Percentiles rank a stretch among this genome's conserved stretches.
Conservation (phyloP, 2,113 vertebrate species). For the Empidonax alnorum region DNA sequence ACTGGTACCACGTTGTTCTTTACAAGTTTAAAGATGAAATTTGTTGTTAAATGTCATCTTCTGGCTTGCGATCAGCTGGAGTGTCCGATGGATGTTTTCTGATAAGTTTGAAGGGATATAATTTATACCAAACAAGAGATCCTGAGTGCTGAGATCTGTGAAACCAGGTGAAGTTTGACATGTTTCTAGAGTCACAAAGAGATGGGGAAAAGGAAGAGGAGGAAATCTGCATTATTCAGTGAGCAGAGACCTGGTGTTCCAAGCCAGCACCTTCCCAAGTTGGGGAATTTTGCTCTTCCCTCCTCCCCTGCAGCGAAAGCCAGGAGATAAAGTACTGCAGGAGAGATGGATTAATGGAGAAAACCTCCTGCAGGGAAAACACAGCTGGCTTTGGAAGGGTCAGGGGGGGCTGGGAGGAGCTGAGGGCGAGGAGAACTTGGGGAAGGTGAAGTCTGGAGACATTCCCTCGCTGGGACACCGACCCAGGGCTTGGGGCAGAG, state of each 20-base stretch:
- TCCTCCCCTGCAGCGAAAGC: neutral
- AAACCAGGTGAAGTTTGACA: neutral
- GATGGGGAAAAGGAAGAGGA: neutral
- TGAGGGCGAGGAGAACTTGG: neutral
- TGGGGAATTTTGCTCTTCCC: neutral
- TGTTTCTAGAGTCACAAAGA: neutral
- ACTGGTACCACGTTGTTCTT: neutral
- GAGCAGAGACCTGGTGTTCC: neutral
- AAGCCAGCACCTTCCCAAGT: neutral
- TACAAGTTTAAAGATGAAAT: neutral
- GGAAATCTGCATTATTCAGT: neutral
- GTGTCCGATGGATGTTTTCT: neutral
- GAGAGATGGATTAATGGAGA: neutral
- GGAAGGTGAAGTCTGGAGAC: neutral
- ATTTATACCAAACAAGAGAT: neutral
- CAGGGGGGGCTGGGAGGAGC: neutral
- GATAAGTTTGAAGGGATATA: neutral
- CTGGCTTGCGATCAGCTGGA: neutral
- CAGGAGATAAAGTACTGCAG: neutral
- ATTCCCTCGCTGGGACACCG: neutral
- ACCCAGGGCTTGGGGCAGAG: neutral
- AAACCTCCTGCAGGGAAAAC: neutral
- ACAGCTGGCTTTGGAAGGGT: fast-evolving
- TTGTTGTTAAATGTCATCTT: neutral
- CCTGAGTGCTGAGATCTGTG: neutral